Evolutionary conservation across 2,888 invertebrate species (phyloP), one percentile per base, ranked within the genome.

Genomic region (Drosophila fungiperda): DNA sequence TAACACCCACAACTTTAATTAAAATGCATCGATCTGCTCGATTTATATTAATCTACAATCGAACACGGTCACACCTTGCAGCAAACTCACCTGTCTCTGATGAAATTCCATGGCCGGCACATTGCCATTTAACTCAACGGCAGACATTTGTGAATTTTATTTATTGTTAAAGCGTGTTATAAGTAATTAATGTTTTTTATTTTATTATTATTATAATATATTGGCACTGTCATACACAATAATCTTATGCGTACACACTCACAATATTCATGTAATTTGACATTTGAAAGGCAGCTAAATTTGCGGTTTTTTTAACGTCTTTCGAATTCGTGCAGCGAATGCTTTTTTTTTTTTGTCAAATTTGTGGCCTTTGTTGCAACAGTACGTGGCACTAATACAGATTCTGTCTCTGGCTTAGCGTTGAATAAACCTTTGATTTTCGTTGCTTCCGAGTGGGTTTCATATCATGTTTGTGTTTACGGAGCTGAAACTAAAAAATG

Each of bases 91-190:
- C 92, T 91, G 88, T 79, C 83, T 82, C 70, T 89, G 90, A 75
- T 87, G 91, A 74, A 90, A 91, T 73, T 91, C 92, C 87, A 90
- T 83, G 48, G 77, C 78, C 45, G 91, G 83, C 74, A 84, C 82
- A 76, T 82, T 81, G 73, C 87, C 90, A 87, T 90, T 91, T 54
- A 92, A 76, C 74, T 91, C 92, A 70, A 90, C 80, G 68, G 90
- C 82, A 54, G 91, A 92, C 91, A 92, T 92, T 90, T 82, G 81
- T 42, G 8, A 9, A 20, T 36, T 38, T 45, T 53, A 58, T 58
- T 40, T 58, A 36, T 63, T 70, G 52, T 42, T 53, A 57, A 55
- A 74, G 57, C 32, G 49, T 60, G 40, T 55, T 53, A 32, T 32
- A 68, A 53, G 32, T 40, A 33, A 38, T 20, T 66, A 35, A 55